Evolutionary conservation across 2,888 invertebrate species (phyloP), one percentile per base, ranked within the genome.

Genomic region (Teleiodes luculella): DNA sequence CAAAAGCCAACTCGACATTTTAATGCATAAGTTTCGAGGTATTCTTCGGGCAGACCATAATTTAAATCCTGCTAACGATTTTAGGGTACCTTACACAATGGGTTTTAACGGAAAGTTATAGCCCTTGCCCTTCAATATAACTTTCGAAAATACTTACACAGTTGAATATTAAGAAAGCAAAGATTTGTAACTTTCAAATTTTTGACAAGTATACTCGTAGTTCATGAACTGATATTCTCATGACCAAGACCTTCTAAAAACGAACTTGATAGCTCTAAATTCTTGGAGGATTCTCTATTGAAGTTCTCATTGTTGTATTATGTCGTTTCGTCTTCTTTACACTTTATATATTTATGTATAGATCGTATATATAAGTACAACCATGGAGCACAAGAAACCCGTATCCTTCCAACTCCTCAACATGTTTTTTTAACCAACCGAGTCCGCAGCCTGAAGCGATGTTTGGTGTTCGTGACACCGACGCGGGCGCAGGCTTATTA

Each of bases 391-490:
- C 33, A 11, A 2, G 13, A 28, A 43, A 28, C 24, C 18, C 3
- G 24, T 20, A 16, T 20, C 18, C 18, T 14, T 10, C 5, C 1
- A 28, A 11, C 43, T 28, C 5, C 43, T 28, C 20, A 11, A 72
- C 69, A 68, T 73, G 64, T 60, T 71, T 80, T 76, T 79, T 68
- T 58, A 67, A 70, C 65, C 68, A 65, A 63, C 65, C 63, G 66
- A 68, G 67, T 57, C 62, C 72, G 69, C 65, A 68, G 74, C 76
- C 70, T 59, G 71, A 56, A 64, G 75, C 78, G 60, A 62, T 87
- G 86, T 87, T 86, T 86, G 83, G 79, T 67, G 79, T 81, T 87
- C 87, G 87, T 88, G 88, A 86, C 86, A 83, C 65, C 75, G 71
- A 73, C 79, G 79, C 80, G 67, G 70, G 78, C 81, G 75, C 74